phyloP scores from a whole-genome alignment of 1,140 invertebrate genomes.

The Penaeus chinensis region DNA sequence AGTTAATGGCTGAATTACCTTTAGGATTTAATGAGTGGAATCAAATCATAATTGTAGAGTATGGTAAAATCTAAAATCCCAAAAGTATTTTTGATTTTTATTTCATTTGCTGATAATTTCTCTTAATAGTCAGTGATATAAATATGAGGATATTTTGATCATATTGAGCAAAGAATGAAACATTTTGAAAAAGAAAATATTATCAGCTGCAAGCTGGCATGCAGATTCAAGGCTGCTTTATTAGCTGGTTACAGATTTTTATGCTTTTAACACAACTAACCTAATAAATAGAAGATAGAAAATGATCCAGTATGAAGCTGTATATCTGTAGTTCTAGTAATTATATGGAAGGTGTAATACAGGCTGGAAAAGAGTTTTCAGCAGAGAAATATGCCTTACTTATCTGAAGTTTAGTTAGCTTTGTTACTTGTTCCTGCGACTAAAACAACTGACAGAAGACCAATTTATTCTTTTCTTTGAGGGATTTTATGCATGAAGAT shows the following conservation, averaged over 20 bases:
- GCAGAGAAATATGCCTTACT: background rate
- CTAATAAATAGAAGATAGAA: background rate
- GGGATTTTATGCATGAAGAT: slow-evolving; percentile 15
- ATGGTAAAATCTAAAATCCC: too few relatives aligned
- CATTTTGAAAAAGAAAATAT: background rate
- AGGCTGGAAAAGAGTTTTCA: too few relatives aligned
- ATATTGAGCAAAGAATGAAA: too few relatives aligned
- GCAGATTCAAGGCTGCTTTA: slow-evolving; percentile 15
- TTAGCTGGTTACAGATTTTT: background rate
- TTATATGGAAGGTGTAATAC: too few relatives aligned
- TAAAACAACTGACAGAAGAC: slow-evolving; percentile 46
- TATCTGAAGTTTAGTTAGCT: slow-evolving; percentile 5
- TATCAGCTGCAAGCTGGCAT: slow-evolving; percentile 32
- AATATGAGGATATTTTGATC: too few relatives aligned
- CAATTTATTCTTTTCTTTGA: slow-evolving; percentile 9
- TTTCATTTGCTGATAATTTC: too few relatives aligned
- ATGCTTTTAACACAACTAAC: slow-evolving; percentile 30
- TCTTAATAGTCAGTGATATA: too few relatives aligned
- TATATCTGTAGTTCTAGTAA: too few relatives aligned
- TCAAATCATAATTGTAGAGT: background rate
- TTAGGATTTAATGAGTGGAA: background rate
- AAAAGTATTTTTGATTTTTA: too few relatives aligned
- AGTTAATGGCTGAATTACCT: background rate
- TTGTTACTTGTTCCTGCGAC: slow-evolving; percentile 27
- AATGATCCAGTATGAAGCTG: too few relatives aligned